Evolutionary conservation across 2,113 vertebrate species (phyloP), one percentile per base, ranked within the genome.

Genomic region (Pomatorhinus ruficollis): DNA sequence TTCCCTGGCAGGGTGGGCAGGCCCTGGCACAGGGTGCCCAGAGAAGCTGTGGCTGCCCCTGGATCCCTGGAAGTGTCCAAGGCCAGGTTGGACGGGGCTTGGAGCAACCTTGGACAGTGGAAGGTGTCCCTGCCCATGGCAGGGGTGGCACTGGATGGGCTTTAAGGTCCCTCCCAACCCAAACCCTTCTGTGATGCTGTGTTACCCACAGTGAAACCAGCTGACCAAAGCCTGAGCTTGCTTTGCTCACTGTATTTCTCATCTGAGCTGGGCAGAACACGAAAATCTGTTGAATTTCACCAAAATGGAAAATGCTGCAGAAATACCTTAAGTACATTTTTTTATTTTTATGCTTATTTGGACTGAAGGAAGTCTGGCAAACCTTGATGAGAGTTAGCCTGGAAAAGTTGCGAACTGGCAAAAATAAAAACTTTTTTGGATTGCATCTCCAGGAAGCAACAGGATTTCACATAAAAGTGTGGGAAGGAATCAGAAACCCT

Each of bases 71-170:
- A 0, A 76, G 39, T 68, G 40, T 0, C 54, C 87, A 25, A 53
- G n/a, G 40, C 10, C 61, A 61, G 47, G 47, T 0, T 76, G 70
- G 78, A 40, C 0, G 0, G 28, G n/a, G 13, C 7, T 69, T 6
- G 70, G 47, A 76, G 39, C n/a, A 54, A 0, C 21, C 63, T 90
- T 63, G 54, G 63, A 10, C 0, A 4, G 63, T 47, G 70, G 70
- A 0, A 90, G 27, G 1, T 68, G 78, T 69, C 54, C 70, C 78
- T 68, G 45, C 28, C 37, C 28, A 18, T 30, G 53, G 28, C 44
- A 44, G 27, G 22, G 31, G 22, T 14, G 45, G 15, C 1, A 39
- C 9, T 24, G 21, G 24, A 0, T 35, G 54, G 0, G 2, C 3
- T 76, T 42, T 49, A 19, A 31, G 1, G 17, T 69, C 35, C 8